Evolutionary conservation across 2,797 vertebrate genomes (phyloP), one percentile per base, ranked within the genome.

Genomic region (Anabacerthia variegaticeps): DNA sequence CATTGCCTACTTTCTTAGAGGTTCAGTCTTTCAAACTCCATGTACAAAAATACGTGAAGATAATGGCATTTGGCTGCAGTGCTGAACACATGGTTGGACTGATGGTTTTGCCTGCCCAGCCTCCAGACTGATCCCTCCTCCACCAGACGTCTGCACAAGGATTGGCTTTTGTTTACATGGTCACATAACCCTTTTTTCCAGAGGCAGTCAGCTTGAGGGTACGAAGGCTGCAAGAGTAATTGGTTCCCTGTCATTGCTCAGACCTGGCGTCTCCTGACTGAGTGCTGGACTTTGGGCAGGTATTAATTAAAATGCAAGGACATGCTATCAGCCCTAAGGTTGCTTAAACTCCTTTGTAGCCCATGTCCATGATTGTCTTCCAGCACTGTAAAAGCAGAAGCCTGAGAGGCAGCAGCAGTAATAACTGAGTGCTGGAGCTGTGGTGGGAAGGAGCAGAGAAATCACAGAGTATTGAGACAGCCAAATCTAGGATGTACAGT

Each of bases 21-120:
- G 13, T 49, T 88, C 49, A 43, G 10, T 36, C n/a, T 75, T 83
- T 79, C 1, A 1, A 54, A 65, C 10, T 20, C 58, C 9, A 16
- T 0, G 0, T 85, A 34, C 12, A 76, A 61, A 75, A 41, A 5
- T 36, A 10, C 0, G 2, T 54, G 5, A 73, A 84, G 21, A 16
- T n/a, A 63, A 72, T 30, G 12, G 28, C 19, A 28, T 74, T 77
- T 58, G 8, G 7, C 58, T 66, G 11, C 79, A 37, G 17, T 28
- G 23, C 30, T 43, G 44, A 80, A 23, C 1, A 5, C 17, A 19
- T 36, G 52, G 19, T 55, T 0, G 0, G 19, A 22, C 19, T 78
- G 43, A 43, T 8, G 14, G 46, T 28, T 82, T 80, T 83, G 32
- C 32, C 52, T 7, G 1, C 14, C 34, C 3, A 5, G 0, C 41